Evolutionary conservation across 1,140 invertebrate species (phyloP).

Genomic region (Calliopsis andreniformis): DNA sequence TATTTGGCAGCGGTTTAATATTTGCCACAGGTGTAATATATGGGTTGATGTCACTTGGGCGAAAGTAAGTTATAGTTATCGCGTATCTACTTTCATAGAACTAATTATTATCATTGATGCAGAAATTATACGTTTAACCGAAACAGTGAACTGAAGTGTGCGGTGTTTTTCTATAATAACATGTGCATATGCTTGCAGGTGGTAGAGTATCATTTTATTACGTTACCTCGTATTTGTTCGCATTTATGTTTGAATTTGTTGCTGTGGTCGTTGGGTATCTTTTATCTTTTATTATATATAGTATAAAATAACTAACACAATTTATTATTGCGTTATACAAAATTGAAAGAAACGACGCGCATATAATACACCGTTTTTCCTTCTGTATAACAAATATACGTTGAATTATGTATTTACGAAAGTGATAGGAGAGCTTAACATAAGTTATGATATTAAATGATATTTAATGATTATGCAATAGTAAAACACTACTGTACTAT

Average conservation of each 20-base stretch:
- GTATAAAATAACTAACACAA: constrained; percentile 30
- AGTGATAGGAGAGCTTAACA: no score
- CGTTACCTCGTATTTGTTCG: constrained; percentile 19
- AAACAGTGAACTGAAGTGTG: no score
- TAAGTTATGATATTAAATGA: no score
- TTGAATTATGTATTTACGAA: no score
- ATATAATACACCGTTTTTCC: no score
- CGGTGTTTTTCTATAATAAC: constrained; percentile 8
- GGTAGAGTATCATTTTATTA: constrained; percentile 28
- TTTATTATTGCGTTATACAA: not conserved
- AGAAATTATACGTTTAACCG: no score
- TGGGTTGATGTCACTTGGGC: constrained; percentile 95
- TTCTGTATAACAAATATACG: no score
- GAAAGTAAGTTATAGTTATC: constrained; percentile 87
- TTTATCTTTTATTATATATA: constrained; percentile 16
- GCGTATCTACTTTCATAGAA: constrained; percentile 6
- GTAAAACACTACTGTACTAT: constrained; percentile 11
- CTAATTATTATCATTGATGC: constrained; percentile 7
- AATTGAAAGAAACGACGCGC: no score
- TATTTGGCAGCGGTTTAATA: constrained; percentile 94
- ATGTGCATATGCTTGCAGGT: constrained; percentile 47
- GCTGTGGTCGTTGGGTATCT: constrained; percentile 41
- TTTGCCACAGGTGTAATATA: constrained; percentile 94
- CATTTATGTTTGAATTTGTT: constrained; percentile 26
- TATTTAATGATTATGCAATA: constrained; percentile 10